phyloP scores from a whole-genome alignment of 2,797 vertebrate genomes.

The Sebastiscus tertius region DNA sequence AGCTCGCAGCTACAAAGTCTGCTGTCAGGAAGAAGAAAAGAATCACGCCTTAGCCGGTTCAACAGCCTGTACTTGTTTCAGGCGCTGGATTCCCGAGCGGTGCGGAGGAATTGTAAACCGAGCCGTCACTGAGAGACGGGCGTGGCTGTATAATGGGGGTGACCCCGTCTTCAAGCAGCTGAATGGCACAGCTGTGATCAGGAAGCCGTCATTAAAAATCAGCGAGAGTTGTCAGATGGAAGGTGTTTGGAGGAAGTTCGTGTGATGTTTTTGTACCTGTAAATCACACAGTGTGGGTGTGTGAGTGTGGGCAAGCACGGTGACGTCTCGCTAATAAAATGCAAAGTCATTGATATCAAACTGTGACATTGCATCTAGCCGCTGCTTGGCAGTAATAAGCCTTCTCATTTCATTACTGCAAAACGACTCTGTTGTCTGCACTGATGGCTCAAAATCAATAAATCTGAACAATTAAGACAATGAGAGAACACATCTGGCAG shows the following conservation, averaged over 20 bases:
- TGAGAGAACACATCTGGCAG: slow-evolving; percentile 48
- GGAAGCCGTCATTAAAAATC: not conserved
- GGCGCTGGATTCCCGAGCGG: slow-evolving; percentile 3
- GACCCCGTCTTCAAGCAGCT: not conserved
- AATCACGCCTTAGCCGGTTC: not conserved
- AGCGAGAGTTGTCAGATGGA: not conserved
- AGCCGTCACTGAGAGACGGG: slow-evolving; percentile 16
- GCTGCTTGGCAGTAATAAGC: not conserved
- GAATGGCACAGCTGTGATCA: not conserved
- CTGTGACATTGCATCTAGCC: not conserved
- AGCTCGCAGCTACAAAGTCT: not conserved
- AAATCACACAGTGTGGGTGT: not conserved
- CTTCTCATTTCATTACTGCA: slow-evolving; percentile 1
- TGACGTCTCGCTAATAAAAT: not conserved
- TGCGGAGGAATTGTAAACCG: not conserved
- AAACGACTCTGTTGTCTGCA: slow-evolving; percentile 16
- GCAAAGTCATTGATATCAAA: not conserved
- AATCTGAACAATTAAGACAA: slow-evolving; percentile 6
- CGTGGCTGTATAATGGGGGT: slow-evolving; percentile 17
- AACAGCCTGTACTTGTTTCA: not conserved
- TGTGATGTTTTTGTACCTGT: not conserved
- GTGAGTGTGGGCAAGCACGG: not conserved
- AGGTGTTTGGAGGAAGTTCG: not conserved
- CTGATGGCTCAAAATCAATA: slow-evolving; percentile 3
- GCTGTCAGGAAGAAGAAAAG: not conserved